Base-by-base conservation (phyloP, 1,140 invertebrate genomes). In the Bradynema listronoti region DNA sequence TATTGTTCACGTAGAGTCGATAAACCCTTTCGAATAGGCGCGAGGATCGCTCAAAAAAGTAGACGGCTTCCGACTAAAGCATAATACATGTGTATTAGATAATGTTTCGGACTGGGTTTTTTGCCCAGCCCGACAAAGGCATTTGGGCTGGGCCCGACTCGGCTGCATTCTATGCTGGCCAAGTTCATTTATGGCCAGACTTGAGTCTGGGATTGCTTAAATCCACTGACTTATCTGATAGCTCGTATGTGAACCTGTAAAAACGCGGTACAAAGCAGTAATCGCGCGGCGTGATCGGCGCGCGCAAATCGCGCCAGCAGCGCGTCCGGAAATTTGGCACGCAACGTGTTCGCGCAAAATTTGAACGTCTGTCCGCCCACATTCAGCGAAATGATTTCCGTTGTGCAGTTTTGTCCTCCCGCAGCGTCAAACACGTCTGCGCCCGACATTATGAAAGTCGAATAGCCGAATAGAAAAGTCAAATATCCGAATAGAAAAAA, bases 31-130 rank as follows among this genome's bases (percentile, higher is more conserved):
- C 52, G 36, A 67, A 67, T n/a, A 67, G 19, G 4, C 63, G 56
- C 4, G 65, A 16, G 22, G 65, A 57, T 6, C 66, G 14, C 36
- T 67, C 65, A 27, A 68, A 67, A 33, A 68, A 67, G 32, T 67
- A 67, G 1, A 58, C 68, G 46, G 25, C 46, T 58, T 65, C 16
- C 5, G 66, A 58, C 30, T 7, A 7, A 7, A 47, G 29, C 7
- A 47, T 47, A 47, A 7, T 47, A 22, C 19, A 11, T 39, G 36
- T 19, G 36, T 11, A 39, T 19, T 11, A 39, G 36, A 19, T 11
- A 39, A 39, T 39, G 11, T 39, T 39, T 11, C 11, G 36, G n/a
- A n/a, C n/a, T n/a, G n/a, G n/a, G n/a, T n/a, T n/a, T n/a, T n/a
- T n/a, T n/a, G n/a, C n/a, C n/a, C n/a, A n/a, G n/a, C n/a, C n/a